A percentile compares a stretch with the other conserved stretches of the same genome.
phyloP scores from a whole-genome alignment of 2,113 vertebrate genomes.

The Astatoreochromis straeleni region DNA sequence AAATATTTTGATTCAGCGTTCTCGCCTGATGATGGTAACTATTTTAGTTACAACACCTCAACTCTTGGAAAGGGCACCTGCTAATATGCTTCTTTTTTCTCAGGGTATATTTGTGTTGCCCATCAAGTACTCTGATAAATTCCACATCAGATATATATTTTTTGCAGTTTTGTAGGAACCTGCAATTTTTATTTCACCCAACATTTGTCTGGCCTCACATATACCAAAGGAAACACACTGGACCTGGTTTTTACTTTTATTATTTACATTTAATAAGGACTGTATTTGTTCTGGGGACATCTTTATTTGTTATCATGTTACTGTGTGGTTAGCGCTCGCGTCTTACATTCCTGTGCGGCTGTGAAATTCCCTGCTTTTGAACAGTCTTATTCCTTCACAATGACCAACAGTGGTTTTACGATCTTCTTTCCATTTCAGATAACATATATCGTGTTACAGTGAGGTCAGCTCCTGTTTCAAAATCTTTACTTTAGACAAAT shows the following conservation, averaged over 20 bases:
- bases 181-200: neutral
- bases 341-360: neutral
- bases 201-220: neutral
- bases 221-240: neutral
- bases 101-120: neutral
- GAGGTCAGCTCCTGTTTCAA: neutral
- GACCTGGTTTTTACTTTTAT: neutral
- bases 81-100: neutral
- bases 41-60: neutral
- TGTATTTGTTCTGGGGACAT: neutral
- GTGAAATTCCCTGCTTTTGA: neutral
- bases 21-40: neutral
- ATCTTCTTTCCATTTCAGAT: neutral
- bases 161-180: neutral
- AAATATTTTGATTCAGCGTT: neutral
- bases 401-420: neutral
- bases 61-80: neutral
- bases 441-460: neutral
- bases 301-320: neutral
- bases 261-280: neutral
- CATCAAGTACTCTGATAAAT: neutral
- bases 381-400: neutral
- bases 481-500: neutral
- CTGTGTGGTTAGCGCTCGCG: rapidly evolving
- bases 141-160: neutral